phyloP scores from a whole-genome alignment of 2,888 invertebrate species.

The Dromius quadrimaculatus region DNA sequence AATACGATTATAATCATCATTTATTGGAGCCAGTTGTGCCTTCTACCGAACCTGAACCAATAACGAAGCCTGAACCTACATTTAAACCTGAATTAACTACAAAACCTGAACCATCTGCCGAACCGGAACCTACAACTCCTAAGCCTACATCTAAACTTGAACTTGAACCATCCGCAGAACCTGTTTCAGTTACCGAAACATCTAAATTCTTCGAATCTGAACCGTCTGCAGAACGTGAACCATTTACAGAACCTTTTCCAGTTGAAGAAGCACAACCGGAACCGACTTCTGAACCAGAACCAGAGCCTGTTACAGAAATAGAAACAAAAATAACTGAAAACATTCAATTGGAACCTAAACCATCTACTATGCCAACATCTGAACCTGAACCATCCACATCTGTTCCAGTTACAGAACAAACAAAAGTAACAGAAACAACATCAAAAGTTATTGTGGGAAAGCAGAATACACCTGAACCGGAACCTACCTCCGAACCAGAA shows the following conservation, averaged over 20 bases:
- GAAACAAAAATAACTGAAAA: slow-evolving; percentile 58
- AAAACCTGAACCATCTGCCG: slow-evolving; percentile 62
- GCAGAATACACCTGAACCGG: slow-evolving; percentile 51
- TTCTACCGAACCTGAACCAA: slow-evolving; percentile 58
- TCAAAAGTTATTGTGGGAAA: too few relatives aligned
- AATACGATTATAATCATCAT: slow-evolving; percentile 24
- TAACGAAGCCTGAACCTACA: slow-evolving; percentile 58
- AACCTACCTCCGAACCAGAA: slow-evolving; percentile 52
- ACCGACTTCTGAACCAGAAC: slow-evolving; percentile 57
- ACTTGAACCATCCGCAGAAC: slow-evolving; percentile 60
- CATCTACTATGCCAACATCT: slow-evolving; percentile 57
- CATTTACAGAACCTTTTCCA: slow-evolving; percentile 57
- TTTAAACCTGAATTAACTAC: slow-evolving; percentile 67
- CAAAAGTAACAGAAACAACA: too few relatives aligned
- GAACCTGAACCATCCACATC: slow-evolving; percentile 52
- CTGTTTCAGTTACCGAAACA: slow-evolving; percentile 57
- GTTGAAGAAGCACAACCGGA: slow-evolving; percentile 56
- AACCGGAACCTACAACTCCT: slow-evolving; percentile 60
- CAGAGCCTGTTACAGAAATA: slow-evolving; percentile 58
- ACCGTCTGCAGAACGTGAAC: slow-evolving; percentile 56
- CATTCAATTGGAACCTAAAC: slow-evolving; percentile 54
- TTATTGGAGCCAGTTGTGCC: slow-evolving; percentile 53
- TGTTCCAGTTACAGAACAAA: slow-evolving; percentile 41
- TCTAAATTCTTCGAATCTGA: slow-evolving; percentile 58
- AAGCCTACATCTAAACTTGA: slow-evolving; percentile 62